Evolutionary conservation across 2,113 vertebrate species (phyloP).

Genomic region (Fukomys damarensis): DNA sequence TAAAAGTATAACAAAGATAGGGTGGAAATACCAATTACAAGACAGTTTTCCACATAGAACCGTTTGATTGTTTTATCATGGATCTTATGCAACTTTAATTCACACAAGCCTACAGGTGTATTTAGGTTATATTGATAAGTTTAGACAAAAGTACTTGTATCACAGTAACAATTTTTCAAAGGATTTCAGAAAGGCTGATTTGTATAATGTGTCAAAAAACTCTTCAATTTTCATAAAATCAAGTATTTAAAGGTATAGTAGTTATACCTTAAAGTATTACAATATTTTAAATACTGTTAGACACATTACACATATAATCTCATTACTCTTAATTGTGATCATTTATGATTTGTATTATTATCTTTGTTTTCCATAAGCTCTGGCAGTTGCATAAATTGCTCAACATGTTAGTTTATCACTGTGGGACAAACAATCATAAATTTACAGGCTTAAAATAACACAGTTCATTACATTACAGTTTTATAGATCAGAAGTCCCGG

Average conservation of each 20-base stretch:
- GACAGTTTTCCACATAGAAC: neutral
- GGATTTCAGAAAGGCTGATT: neutral
- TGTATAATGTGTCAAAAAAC: neutral
- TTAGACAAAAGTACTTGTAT: neutral
- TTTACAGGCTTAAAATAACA: neutral
- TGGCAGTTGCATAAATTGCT: neutral
- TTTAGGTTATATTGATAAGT: neutral
- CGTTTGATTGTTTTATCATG: neutral
- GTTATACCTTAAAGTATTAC: neutral
- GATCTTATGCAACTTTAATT: neutral
- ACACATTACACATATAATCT: neutral
- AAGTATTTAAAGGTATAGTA: neutral
- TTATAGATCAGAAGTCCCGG: neutral
- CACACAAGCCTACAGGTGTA: neutral
- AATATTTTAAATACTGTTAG: neutral
- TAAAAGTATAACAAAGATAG: neutral
- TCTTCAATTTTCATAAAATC: slow-evolving; percentile 19
- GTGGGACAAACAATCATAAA: neutral
- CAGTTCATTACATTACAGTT: neutral
- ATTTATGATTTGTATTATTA: neutral
- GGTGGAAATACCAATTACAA: neutral
- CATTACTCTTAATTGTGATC: neutral
- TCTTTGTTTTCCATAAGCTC: neutral
- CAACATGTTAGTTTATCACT: neutral
- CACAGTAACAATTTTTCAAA: neutral